Evolutionary conservation across 2,113 vertebrate species (phyloP), one percentile per base, ranked within the genome.

Genomic region (Sylvilagus bachmani): DNA sequence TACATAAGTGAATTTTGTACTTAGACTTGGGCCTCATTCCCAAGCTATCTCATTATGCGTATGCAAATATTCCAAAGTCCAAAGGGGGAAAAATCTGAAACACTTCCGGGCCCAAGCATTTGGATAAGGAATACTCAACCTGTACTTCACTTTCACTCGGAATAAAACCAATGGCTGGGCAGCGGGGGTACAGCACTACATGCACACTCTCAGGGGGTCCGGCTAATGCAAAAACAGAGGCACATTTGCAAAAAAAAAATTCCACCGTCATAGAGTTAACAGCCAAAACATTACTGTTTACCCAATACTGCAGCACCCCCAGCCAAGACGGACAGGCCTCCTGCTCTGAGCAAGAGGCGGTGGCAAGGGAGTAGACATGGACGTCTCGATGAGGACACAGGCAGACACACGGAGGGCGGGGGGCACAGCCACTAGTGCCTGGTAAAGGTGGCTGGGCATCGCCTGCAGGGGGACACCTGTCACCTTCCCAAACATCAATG

Each of bases 111-210:
- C 19, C 49, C 44, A 77, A 53, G 24, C 53, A 53, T 80, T 73
- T 84, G 71, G 67, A 90, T 62, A 83, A 78, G 64, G 62, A 71
- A 85, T 94, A 61, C n/a, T 78, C 87, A 94, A 62, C 86, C 80
- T 84, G 62, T n/a, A 5, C 14, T 55, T 61, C 17, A 22, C 29
- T 88, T 81, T 74, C 4, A n/a, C 24, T 71, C 14, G 21, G 84
- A 53, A 29, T 62, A 86, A 74, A 69, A 49, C 12, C 75, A 38
- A 38, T n/a, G 29, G 67, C 71, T 44, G 44, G 44, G 44, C 7
- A 7, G 44, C 44, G 9, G 67, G 13, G 77, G 55, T 0, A 13
- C 6, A 78, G 49, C 24, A 13, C 31, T 51, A 22, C 31, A 21
- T 29, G 53, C 24, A 77, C 8, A 61, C 25, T 55, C 21, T 55